Evolutionary conservation across 2,113 vertebrate species (phyloP).

Genomic region (Apodemus sylvaticus): DNA sequence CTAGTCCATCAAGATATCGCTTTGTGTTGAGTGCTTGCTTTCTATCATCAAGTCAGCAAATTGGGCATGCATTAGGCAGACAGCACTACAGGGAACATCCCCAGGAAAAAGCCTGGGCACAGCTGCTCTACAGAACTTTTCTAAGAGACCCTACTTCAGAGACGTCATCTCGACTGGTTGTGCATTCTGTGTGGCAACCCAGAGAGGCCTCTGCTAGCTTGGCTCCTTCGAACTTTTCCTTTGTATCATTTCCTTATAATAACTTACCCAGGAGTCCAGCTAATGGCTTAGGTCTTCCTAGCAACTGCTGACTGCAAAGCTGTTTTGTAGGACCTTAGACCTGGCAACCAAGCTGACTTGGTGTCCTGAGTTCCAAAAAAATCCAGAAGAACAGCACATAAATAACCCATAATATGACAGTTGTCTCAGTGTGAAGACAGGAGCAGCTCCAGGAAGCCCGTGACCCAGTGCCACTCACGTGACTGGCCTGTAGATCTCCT

Average conservation of each 20-base stretch:
- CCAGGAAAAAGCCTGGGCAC: not conserved
- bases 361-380: not conserved
- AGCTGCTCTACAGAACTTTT: not conserved
- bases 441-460: not conserved
- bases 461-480: constrained; percentile 83
- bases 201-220: not conserved
- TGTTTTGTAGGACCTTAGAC: not conserved
- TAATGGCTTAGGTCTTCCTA: not conserved
- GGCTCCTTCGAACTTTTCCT: not conserved
- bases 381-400: not conserved
- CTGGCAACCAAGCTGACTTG: not conserved
- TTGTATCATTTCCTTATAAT: not conserved
- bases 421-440: not conserved
- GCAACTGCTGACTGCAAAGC: not conserved
- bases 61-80: not conserved
- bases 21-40: not conserved
- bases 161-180: not conserved
- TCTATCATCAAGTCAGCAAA: not conserved
- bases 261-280: not conserved
- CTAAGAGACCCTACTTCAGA: not conserved
- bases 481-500: constrained; percentile 91
- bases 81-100: not conserved
- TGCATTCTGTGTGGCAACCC: not conserved
- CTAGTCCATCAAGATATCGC: too few species aligned
- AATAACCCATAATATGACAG: not conserved